Conservation (phyloP, 2,113 vertebrate species). For the Cathartes aura region DNA sequence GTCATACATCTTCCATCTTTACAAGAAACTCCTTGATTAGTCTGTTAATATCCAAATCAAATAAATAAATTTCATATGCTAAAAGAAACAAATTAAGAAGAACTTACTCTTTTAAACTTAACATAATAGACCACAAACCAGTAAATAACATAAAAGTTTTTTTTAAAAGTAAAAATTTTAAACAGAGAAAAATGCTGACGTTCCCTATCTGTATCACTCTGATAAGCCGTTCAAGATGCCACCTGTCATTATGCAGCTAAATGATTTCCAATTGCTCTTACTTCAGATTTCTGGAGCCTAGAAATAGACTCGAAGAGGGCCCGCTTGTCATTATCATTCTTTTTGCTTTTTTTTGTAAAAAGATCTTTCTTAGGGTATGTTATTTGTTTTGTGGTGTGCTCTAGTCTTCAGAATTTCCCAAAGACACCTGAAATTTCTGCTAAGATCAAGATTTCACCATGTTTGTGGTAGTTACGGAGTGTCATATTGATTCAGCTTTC, state of each 20-base stretch:
- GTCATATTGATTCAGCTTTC: constrained; percentile 36
- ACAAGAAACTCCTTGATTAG: neutral
- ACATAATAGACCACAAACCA: neutral
- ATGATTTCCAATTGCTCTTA: neutral
- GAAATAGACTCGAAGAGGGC: neutral
- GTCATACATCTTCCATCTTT: neutral
- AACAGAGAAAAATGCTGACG: neutral
- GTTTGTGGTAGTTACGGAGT: neutral
- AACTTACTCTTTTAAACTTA: neutral
- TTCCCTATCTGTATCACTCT: neutral
- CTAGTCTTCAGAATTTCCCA: neutral
- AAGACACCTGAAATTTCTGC: neutral
- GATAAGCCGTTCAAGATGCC: neutral
- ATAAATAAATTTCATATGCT: neutral
- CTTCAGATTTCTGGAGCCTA: neutral
- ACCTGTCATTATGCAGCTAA: neutral
- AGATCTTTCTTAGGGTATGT: neutral
- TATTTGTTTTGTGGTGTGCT: neutral
- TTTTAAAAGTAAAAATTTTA: neutral
- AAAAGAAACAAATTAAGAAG: neutral
- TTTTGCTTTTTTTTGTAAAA: neutral
- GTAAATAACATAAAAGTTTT: accelerated
- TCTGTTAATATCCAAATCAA: neutral
- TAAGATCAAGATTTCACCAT: neutral
- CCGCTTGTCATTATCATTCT: neutral